These are phyloP conservation scores for Trinorchestia longiramus DNA, from an alignment of 1,140 invertebrate genomes.

Conservation along the genomic window DNA sequence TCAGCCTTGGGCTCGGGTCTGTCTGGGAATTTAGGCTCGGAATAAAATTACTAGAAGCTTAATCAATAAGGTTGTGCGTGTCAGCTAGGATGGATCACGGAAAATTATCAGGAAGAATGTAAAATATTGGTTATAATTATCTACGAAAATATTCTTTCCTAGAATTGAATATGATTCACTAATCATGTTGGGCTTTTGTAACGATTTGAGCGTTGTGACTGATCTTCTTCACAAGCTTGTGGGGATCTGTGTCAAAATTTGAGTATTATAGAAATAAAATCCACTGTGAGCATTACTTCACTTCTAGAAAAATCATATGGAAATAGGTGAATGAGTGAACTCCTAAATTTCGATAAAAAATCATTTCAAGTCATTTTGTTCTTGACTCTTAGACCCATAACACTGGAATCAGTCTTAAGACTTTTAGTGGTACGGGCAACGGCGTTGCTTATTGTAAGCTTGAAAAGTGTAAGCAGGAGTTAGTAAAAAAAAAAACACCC, in stretches of 20 bases:
- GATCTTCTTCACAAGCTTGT: not conserved
- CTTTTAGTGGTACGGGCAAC: too few species aligned
- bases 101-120: not conserved
- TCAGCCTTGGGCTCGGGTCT: not conserved
- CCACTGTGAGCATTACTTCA: not conserved
- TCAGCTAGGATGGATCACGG: not conserved
- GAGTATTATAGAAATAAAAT: not conserved
- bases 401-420: too few species aligned
- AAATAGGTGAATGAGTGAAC: too few species aligned
- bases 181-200: not conserved
- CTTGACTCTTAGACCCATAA: too few species aligned
- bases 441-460: too few species aligned
- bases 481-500: too few species aligned
- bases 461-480: too few species aligned
- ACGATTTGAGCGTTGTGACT: not conserved
- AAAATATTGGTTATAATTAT: too few species aligned
- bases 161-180: not conserved
- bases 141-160: too few species aligned
- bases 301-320: too few species aligned
- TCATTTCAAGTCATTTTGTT: too few species aligned
- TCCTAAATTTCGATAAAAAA: too few species aligned
- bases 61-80: not conserved
- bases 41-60: not conserved
- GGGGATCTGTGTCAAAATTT: not conserved
- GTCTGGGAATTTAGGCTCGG: not conserved